A percentile compares a stretch with the other conserved stretches of the same genome.
Evolutionary conservation across 1,140 invertebrate species (phyloP).

Genomic region (Bombus huntii): DNA sequence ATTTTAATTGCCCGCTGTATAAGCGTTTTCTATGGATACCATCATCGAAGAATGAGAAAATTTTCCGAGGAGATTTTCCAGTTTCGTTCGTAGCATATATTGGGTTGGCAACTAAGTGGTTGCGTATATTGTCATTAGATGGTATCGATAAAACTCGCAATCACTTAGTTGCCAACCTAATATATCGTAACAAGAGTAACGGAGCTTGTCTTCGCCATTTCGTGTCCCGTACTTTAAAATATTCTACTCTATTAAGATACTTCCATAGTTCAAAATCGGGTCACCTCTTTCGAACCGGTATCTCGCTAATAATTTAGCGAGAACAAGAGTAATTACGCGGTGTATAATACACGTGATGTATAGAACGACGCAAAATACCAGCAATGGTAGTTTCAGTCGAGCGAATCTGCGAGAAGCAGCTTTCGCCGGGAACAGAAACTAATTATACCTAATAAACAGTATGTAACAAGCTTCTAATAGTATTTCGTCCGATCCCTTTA

Average conservation of each 20-base stretch:
- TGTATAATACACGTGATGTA: no score
- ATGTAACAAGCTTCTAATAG: neutral
- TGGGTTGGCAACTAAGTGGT: no score
- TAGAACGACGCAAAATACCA: neutral
- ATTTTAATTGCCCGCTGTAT: neutral
- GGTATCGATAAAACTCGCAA: no score
- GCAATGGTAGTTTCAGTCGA: neutral
- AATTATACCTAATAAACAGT: slow-evolving; percentile 8
- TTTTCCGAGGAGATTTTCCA: neutral
- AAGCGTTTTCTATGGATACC: neutral
- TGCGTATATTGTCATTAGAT: no score
- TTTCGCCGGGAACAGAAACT: neutral
- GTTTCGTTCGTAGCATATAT: neutral
- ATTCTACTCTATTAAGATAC: no score
- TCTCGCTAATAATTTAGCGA: neutral
- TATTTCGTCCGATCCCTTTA: neutral
- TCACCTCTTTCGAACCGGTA: no score
- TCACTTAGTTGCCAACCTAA: no score
- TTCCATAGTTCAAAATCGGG: neutral
- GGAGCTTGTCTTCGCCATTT: neutral
- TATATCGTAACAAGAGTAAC: no score
- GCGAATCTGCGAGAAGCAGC: neutral
- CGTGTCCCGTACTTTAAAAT: neutral
- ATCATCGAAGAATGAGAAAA: neutral
- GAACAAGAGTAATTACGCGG: neutral